These are phyloP conservation scores for Cololabis saira DNA, from an alignment of 2,113 vertebrate genomes.

Conservation along the genomic window DNA sequence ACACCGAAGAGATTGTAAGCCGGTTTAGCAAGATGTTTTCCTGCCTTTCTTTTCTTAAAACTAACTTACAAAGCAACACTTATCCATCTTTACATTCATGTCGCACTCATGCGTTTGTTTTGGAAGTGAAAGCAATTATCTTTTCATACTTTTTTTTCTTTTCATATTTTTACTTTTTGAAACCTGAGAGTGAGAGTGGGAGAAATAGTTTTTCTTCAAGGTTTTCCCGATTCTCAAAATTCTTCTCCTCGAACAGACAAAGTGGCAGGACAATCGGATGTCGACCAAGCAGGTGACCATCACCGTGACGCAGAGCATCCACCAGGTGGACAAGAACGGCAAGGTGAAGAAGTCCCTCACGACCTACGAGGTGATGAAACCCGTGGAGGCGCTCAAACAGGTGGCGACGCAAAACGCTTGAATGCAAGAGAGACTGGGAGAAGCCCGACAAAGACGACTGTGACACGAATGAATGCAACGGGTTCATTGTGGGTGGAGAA, in stretches of 20 bases:
- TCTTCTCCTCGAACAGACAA: constrained; percentile 65
- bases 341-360: constrained; percentile 81
- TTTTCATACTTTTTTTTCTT: no score
- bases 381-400: constrained; percentile 66
- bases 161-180: no score
- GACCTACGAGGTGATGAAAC: constrained; percentile 81
- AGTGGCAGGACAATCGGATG: constrained; percentile 85
- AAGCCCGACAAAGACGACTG: constrained; percentile 26
- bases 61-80: no score
- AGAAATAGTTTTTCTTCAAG: no score
- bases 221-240: no score
- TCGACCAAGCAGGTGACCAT: constrained; percentile 86
- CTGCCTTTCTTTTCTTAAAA: no score
- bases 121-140: no score
- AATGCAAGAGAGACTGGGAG: not conserved
- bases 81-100: no score
- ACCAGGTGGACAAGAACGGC: constrained; percentile 81
- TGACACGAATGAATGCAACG: not conserved
- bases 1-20: constrained; percentile 81
- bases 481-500: constrained; percentile 1
- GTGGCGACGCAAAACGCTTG: constrained; percentile 53
- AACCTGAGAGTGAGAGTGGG: no score
- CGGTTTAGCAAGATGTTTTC: no score
- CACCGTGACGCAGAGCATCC: constrained; percentile 84
- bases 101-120: no score